Evolutionary conservation across 2,888 invertebrate genomes (phyloP), one percentile per base, ranked within the genome.

Genomic region (Adineta ricciae): DNA sequence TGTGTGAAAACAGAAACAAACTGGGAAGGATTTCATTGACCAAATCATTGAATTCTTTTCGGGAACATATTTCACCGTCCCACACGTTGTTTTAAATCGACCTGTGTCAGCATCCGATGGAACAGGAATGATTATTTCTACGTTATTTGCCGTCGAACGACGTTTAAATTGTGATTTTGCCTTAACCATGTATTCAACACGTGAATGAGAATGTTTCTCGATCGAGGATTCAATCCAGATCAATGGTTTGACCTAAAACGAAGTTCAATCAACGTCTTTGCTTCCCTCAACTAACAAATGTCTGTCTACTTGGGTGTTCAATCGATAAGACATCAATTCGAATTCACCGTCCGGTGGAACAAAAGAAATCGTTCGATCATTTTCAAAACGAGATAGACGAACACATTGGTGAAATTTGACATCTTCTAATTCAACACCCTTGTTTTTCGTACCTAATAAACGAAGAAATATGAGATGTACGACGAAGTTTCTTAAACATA

Each of bases 181-280:
- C 92, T 98, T 98, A 85, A 98, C 96, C 97, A 98, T 98, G 90
- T 96, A 98, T 89, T 98, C 98, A 21, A 99, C 97, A 87, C 98
- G 93, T 86, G 97, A 97, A 91, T 98, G 97, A 21, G 95, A 96
- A 91, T 98, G 97, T 38, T 97, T 93, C 90, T 98, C 98, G 89
- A 98, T 97, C 3, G 97, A 96, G 11, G 97, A 97, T 90, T 99
- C 98, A 86, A 99, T 97, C 98, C 98, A 98, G 89, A 98, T 97
- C 87, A 98, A 91, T 0, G 98, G 98, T 89, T 99, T 98, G 16
- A 95, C 92, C 92, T 92, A 87, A 64, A 88, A 82, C 11, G 3
- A 16, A 7, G 16, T 50, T 50, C 50, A 50, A 16, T 49, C 32
- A n/a, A n/a, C n/a, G n/a, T 72, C 11, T n/a, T n/a, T n/a, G n/a